Percentiles rank a stretch among this genome's conserved stretches.
These are phyloP conservation scores for Mus minutoides DNA, from an alignment of 2,797 vertebrate species.

Conservation along the genomic window DNA sequence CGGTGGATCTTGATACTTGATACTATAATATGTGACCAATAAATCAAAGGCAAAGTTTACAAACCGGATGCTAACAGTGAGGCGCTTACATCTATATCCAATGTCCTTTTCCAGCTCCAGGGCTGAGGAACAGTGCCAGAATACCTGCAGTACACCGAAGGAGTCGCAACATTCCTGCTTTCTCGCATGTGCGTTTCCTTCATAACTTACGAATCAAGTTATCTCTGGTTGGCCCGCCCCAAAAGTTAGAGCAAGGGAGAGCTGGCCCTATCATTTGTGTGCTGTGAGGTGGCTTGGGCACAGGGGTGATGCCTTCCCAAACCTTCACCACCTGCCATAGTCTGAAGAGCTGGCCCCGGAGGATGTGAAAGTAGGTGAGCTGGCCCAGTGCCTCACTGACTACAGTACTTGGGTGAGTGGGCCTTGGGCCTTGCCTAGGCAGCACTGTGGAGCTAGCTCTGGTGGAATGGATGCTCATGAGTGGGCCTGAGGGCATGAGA, in stretches of 20 bases:
- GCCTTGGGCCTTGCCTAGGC: not conserved
- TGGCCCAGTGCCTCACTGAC: not conserved
- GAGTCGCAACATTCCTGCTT: not conserved
- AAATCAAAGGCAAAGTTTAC: not conserved
- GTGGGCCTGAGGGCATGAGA: not conserved
- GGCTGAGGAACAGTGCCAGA: not conserved
- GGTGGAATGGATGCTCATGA: not conserved
- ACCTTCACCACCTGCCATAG: not conserved
- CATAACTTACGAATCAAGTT: constrained; percentile 20
- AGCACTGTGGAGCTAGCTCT: not conserved
- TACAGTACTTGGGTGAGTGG: not conserved
- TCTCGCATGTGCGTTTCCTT: not conserved
- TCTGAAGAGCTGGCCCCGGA: not conserved
- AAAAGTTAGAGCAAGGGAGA: not conserved
- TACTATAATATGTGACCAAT: not conserved
- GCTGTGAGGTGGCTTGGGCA: not conserved
- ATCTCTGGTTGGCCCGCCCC: not conserved
- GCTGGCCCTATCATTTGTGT: not conserved
- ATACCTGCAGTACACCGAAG: no score
- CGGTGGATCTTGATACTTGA: not conserved
- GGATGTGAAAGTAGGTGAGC: not conserved
- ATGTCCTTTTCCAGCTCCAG: not conserved
- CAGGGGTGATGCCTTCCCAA: not conserved
- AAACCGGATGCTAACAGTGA: not conserved
- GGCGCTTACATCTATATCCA: not conserved